Evolutionary conservation across 1,140 invertebrate genomes (phyloP), one percentile per base, ranked within the genome.

Genomic region (Orussus abietinus): DNA sequence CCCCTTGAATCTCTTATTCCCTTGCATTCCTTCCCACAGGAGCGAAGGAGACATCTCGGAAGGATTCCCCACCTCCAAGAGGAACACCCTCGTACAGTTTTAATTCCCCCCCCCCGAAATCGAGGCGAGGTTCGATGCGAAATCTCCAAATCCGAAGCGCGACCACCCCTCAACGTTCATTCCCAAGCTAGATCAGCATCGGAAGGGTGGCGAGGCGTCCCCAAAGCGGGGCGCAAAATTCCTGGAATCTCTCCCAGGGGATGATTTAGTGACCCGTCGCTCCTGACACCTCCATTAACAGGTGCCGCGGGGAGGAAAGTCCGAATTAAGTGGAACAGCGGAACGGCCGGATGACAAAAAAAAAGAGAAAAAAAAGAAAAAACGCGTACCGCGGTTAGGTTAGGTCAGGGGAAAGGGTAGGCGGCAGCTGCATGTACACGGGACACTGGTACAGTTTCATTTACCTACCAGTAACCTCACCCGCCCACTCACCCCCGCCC

Each of bases 391-490:
- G 42, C 42, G 40, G 47, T 44, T 39, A 47, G 55, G n/a, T 25
- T 7, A 52, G 55, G 49, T 20, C 40, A 48, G 54, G 48, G 48
- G 21, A 17, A 17, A 28, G 20, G 21, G 15, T 22, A 25, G 15
- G 35, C 37, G 38, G 47, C 46, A 51, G 47, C 47, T 55, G 52
- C 43, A 51, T 34, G 44, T n/a, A n/a, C 47, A 48, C 37, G 45
- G 37, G 49, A 49, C 53, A 46, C 33, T 31, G 38, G 34, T 50
- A 57, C 42, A 53, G 53, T 57, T 57, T 57, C 53, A 57, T 57
- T 56, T 56, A 57, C 55, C 55, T 53, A 45, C 42, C 49, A 38
- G 49, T 57, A 55, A 57, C 55, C 55, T 53, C 45, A 47, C 40
- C 49, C 37, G 32, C 34, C 36, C 42, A 37, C 30, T 21, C 45